phyloP scores from a whole-genome alignment of 92 coral and sea anemone species.

The Montipora capitata region DNA sequence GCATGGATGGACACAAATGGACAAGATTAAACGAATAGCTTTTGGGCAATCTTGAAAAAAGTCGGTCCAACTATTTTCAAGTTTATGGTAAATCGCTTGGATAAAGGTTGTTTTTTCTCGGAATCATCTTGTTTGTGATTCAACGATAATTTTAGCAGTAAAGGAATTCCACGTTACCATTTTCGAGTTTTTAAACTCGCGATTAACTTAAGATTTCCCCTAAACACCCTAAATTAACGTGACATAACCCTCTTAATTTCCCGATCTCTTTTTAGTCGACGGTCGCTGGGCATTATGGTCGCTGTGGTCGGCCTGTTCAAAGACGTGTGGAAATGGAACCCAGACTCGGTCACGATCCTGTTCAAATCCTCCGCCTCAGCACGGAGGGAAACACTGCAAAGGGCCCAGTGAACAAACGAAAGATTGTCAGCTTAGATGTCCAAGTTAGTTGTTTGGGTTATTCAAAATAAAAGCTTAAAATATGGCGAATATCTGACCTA shows the following conservation, averaged over 20 bases:
- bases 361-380: conserved; percentile 7
- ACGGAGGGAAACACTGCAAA: neutral
- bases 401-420: neutral
- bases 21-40: too few relatives aligned
- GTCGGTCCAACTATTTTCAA: too few relatives aligned
- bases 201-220: neutral
- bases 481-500: too few relatives aligned
- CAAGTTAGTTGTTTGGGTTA: neutral
- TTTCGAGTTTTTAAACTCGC: too few relatives aligned
- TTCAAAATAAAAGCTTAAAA: too few relatives aligned
- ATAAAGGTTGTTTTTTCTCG: too few relatives aligned
- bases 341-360: conserved; percentile 42
- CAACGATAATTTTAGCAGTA: too few relatives aligned
- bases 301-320: conserved; percentile 43
- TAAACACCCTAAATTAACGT: neutral
- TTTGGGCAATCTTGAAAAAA: too few relatives aligned
- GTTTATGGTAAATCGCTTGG: too few relatives aligned
- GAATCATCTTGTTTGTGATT: too few relatives aligned
- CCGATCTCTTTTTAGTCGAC: conserved; percentile 22
- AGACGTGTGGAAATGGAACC: conserved; percentile 45
- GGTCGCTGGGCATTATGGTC: conserved; percentile 55
- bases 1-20: too few relatives aligned
- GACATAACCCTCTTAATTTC: neutral
- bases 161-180: too few relatives aligned
- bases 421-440: neutral